Evolutionary conservation across 2,113 vertebrate species (phyloP), one percentile per base, ranked within the genome.

Genomic region (Macquaria australasica): DNA sequence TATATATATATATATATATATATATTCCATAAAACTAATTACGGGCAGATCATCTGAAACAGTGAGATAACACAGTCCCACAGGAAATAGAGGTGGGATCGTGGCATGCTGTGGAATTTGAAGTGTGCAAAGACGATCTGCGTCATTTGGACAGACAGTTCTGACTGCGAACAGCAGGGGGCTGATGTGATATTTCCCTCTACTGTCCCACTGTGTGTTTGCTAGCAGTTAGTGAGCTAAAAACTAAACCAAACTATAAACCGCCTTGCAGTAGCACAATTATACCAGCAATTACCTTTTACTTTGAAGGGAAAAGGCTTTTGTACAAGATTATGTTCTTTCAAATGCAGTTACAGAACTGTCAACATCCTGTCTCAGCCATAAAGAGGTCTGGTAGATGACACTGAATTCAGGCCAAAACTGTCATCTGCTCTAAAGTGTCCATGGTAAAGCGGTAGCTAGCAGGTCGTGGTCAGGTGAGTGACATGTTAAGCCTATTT

Each of bases 21-120:
- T 34, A 0, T 20, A 51, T 75, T 55, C 23, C 53, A 48, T 31
- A 39, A 84, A 63, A 43, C 55, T 69, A 66, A 81, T 71, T 84
- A 64, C 37, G 34, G 63, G 59, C 68, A 51, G 50, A 81, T 81
- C 56, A 34, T 64, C 81, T 87, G 86, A 85, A 83, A 72, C 34
- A 0, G 43, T 2, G 84, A 73, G 86, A 88, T 87, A 87, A 68
- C 25, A 8, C 28, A 16, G 18, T 53, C 8, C 72, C 28, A 2
- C n/a, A 15, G 73, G 69, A 75, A 81, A 45, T 34, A 62, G 37
- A 51, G 20, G 55, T 3, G n/a, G 68, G 34, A 83, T 64, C 21
- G 3, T 59, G 58, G 18, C 16, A 1, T 3, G 66, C 43, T 67
- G 45, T 25, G 56, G 14, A 12, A 25, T 64, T 11, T 20, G 20